Evolutionary conservation across 2,888 invertebrate species (phyloP).

Genomic region (Cerastoderma edule): DNA sequence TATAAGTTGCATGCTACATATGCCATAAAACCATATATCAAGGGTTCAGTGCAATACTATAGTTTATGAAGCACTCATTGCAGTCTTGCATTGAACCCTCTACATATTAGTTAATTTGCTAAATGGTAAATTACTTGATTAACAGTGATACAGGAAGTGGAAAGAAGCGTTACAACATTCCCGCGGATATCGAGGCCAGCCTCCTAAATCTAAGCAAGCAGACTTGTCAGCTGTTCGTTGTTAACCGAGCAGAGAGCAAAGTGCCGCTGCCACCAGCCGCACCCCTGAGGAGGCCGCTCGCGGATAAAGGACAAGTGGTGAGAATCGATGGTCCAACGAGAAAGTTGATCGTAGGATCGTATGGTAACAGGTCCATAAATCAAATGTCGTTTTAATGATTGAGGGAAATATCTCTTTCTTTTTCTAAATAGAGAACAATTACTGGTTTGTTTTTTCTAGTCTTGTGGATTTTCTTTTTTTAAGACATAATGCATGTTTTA

Average conservation of each 20-base stretch:
- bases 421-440: too few species aligned
- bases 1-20: too few species aligned
- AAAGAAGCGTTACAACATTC: conserved; percentile 70
- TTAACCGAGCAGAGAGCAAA: conserved; percentile 36
- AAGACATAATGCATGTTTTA: too few species aligned
- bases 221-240: conserved; percentile 59
- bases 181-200: conserved; percentile 73
- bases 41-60: too few species aligned
- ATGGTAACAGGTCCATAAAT: background rate
- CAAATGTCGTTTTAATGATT: background rate
- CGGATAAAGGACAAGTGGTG: conserved; percentile 15
- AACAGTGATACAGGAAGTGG: conserved; percentile 54
- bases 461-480: too few species aligned
- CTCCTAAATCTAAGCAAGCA: conserved; percentile 68
- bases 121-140: too few species aligned
- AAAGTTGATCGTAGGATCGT: conserved; percentile 21
- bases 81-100: too few species aligned
- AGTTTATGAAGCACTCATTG: too few species aligned
- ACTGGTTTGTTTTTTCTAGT: too few species aligned
- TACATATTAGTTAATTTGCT: too few species aligned
- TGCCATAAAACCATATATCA: too few species aligned
- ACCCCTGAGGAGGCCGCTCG: background rate
- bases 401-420: background rate
- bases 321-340: conserved; percentile 15
- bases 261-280: conserved; percentile 9